These are phyloP conservation scores for Atrina japonica DNA, from an alignment of 2,888 invertebrate genomes.

Conservation along the genomic window DNA sequence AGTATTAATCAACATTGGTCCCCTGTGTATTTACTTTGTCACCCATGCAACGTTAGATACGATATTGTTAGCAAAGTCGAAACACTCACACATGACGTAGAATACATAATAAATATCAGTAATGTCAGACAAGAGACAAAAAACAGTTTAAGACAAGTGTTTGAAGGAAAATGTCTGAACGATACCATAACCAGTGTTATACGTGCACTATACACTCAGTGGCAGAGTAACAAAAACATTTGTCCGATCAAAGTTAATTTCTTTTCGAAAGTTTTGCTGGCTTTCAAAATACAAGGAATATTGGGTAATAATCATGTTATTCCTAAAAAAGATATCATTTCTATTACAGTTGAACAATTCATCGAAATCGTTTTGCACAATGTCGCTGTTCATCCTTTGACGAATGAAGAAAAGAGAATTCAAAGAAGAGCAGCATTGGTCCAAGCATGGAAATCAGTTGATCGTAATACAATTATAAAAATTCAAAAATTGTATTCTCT, in stretches of 20 bases:
- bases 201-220: neutral
- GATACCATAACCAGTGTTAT: neutral
- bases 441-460: constrained; percentile 5
- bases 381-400: neutral
- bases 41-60: constrained; percentile 12
- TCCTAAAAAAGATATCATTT: neutral
- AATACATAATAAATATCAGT: neutral
- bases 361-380: neutral
- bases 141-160: neutral
- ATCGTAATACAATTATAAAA: neutral
- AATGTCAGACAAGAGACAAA: neutral
- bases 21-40: constrained; percentile 20
- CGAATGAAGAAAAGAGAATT: neutral
- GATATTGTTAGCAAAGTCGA: constrained; percentile 2
- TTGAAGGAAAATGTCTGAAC: neutral
- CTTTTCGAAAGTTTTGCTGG: neutral
- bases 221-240: neutral
- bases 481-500: constrained; percentile 4
- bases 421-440: constrained; percentile 4
- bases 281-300: constrained; percentile 14
- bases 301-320: neutral
- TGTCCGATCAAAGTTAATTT: neutral
- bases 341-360: neutral
- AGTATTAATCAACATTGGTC: constrained; percentile 22
- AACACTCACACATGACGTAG: constrained; percentile 7